A percentile compares a stretch with the other conserved stretches of the same genome.
phyloP scores from a whole-genome alignment of 2,113 vertebrate genomes.

The Hypocryptadius cinnamomeus region DNA sequence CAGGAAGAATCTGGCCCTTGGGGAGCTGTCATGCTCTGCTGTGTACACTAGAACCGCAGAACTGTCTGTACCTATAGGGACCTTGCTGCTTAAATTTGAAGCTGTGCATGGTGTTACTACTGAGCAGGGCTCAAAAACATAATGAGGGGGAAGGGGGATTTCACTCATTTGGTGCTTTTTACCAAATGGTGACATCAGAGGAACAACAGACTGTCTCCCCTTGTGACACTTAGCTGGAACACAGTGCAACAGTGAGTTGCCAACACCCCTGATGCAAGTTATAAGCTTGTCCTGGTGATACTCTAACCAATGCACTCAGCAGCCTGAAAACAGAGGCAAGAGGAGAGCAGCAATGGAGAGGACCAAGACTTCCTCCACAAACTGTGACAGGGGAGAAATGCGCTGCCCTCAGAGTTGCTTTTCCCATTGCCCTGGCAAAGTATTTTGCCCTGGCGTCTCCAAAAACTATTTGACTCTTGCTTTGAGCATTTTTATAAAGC shows the following conservation, averaged over 20 bases:
- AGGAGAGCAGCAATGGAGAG: background rate
- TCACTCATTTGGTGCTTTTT: background rate
- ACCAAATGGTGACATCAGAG: background rate
- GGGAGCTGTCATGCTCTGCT: background rate
- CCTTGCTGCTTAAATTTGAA: background rate
- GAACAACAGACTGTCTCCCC: background rate
- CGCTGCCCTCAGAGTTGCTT: rapidly evolving
- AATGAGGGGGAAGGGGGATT: background rate
- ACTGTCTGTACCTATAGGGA: background rate
- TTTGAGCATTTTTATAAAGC: background rate
- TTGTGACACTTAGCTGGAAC: background rate
- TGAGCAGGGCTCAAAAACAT: background rate
- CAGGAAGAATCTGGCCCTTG: background rate
- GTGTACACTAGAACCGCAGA: background rate
- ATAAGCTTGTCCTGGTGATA: background rate
- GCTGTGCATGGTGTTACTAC: background rate
- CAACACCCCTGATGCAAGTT: background rate
- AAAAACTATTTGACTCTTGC: background rate
- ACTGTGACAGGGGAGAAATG: rapidly evolving
- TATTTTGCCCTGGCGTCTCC: background rate
- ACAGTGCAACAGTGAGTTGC: background rate
- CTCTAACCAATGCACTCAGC: background rate
- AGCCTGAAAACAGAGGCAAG: background rate
- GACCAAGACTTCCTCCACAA: background rate
- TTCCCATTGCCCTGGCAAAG: background rate